Evolutionary conservation across 2,113 vertebrate species (phyloP).

Genomic region (Gymnobelideus leadbeateri): DNA sequence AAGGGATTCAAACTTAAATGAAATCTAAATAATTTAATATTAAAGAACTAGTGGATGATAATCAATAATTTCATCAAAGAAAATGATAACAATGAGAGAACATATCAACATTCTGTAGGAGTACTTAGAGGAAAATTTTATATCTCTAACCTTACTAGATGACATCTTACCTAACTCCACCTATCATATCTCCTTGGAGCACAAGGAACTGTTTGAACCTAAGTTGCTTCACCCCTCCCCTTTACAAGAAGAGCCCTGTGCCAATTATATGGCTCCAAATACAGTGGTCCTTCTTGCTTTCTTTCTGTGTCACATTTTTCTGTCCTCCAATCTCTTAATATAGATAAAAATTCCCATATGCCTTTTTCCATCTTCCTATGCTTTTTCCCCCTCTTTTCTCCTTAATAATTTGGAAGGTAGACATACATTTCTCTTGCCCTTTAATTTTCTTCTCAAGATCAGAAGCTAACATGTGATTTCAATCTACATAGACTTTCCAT

Average conservation of each 20-base stretch:
- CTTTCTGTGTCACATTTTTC: background rate
- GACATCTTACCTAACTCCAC: too few species aligned
- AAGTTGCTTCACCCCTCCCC: background rate
- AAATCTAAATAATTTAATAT: too few species aligned
- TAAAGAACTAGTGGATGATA: too few species aligned
- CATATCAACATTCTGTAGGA: too few species aligned
- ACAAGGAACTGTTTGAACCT: background rate
- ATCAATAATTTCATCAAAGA: too few species aligned
- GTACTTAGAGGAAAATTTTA: too few species aligned
- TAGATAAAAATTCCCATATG: background rate
- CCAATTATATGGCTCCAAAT: background rate
- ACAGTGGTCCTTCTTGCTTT: background rate
- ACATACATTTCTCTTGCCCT: background rate
- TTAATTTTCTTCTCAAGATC: background rate
- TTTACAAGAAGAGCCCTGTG: background rate
- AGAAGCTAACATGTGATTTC: background rate
- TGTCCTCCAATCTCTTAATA: background rate
- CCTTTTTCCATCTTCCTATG: background rate
- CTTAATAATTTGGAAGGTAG: background rate
- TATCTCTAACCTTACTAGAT: too few species aligned
- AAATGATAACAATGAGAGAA: too few species aligned
- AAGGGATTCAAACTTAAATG: too few species aligned
- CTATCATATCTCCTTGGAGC: background rate
- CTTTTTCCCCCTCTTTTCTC: background rate
- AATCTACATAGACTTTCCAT: background rate